Evolutionary conservation across 1,140 invertebrate genomes (phyloP).

Genomic region (Trachymyrmex cornetzi): DNA sequence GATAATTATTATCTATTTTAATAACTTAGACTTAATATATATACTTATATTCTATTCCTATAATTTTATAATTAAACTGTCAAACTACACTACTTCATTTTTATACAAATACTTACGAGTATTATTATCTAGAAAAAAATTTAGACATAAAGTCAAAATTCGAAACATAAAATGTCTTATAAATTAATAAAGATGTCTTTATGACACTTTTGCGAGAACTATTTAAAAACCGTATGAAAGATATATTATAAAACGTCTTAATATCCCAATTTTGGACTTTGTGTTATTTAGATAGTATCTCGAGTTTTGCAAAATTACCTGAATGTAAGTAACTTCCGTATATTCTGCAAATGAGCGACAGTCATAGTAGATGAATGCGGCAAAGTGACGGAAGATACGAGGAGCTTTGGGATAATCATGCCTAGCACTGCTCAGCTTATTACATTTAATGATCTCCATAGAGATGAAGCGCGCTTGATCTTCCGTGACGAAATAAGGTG

Average conservation of each 20-base stretch:
- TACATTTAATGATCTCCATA: constrained; percentile 67
- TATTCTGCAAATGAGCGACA: not conserved
- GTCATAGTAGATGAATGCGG: not conserved
- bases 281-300: too few relatives aligned
- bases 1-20: not conserved
- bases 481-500: constrained; percentile 62
- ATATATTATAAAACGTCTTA: too few relatives aligned
- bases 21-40: not conserved
- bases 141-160: too few relatives aligned
- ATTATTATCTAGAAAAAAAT: too few relatives aligned
- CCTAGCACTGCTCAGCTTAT: constrained; percentile 56
- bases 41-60: not conserved
- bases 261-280: too few relatives aligned
- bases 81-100: too few relatives aligned
- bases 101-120: not conserved
- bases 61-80: not conserved
- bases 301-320: not conserved
- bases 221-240: too few relatives aligned
- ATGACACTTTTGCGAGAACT: too few relatives aligned
- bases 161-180: too few relatives aligned
- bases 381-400: constrained; percentile 65
- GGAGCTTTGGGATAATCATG: constrained; percentile 68
- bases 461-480: constrained; percentile 56
- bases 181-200: too few relatives aligned
- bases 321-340: not conserved